phyloP scores from a whole-genome alignment of 2,888 invertebrate genomes.

The Imbricaverruca yamaguchii region DNA sequence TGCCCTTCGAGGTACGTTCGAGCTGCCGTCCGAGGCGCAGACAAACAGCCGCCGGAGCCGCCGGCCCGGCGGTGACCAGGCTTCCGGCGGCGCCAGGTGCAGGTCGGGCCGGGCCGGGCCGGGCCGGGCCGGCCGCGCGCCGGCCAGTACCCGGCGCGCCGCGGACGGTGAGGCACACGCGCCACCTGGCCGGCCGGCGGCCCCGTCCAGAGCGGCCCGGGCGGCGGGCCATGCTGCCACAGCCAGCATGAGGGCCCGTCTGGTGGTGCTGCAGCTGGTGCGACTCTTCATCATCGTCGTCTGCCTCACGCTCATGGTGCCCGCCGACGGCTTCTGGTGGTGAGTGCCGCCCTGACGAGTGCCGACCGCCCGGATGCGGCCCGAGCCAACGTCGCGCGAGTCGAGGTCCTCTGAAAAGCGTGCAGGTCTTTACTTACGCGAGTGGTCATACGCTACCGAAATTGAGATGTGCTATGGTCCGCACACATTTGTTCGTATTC shows the following conservation, averaged over 20 bases:
- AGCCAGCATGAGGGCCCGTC: constrained; percentile 3
- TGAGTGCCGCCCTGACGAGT: constrained; percentile 50
- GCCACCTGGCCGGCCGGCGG: neutral
- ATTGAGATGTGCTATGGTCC: too few species aligned
- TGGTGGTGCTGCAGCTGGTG: constrained; percentile 39
- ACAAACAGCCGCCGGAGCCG: too few species aligned
- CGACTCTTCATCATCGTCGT: constrained; percentile 72
- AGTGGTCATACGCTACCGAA: too few species aligned
- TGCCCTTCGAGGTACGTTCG: too few species aligned
- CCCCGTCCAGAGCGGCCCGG: neutral
- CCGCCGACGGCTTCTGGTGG: constrained; percentile 82
- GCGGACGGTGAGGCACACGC: neutral
- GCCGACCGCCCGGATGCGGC: too few species aligned
- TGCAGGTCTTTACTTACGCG: too few species aligned
- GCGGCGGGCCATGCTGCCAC: neutral
- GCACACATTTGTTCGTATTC: too few species aligned
- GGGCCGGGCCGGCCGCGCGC: neutral
- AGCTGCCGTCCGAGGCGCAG: too few species aligned
- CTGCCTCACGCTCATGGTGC: constrained; percentile 76
- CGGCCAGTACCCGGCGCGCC: neutral
- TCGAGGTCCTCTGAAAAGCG: too few species aligned
- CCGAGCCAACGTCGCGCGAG: too few species aligned
- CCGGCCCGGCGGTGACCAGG: too few species aligned
- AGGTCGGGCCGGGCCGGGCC: neutral
- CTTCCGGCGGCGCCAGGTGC: neutral